Evolutionary conservation across 2,797 vertebrate species (phyloP).

Genomic region (Paratrypauchen microcephalus): DNA sequence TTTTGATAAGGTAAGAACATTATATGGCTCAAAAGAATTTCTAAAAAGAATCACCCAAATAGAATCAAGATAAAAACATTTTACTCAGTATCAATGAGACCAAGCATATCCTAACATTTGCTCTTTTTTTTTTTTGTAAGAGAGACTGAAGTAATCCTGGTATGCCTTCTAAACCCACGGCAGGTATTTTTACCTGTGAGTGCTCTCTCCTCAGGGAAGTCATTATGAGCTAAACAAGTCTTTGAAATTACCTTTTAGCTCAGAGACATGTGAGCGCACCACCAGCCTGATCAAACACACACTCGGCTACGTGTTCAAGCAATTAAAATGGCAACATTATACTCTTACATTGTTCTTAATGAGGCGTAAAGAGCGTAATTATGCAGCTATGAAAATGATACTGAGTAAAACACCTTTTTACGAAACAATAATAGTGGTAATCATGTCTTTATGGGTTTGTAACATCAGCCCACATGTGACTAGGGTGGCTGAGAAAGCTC

Average conservation of each 20-base stretch:
- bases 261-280: conserved; percentile 42
- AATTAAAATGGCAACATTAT: conserved; percentile 23
- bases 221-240: conserved; percentile 52
- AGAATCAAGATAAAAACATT: neutral
- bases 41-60: neutral
- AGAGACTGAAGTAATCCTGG: conserved; percentile 7
- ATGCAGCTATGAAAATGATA: conserved; percentile 21
- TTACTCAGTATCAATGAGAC: conserved; percentile 41
- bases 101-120: neutral
- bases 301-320: conserved; percentile 10
- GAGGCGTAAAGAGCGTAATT: conserved; percentile 28
- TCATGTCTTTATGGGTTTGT: neutral
- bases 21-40: no score
- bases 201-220: conserved; percentile 47
- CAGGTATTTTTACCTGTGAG: conserved; percentile 64
- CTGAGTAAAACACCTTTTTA: conserved; percentile 33
- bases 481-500: neutral
- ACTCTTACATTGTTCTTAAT: conserved; percentile 27
- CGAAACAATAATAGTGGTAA: neutral
- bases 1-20: no score
- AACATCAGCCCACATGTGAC: conserved; percentile 11
- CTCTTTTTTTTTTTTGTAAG: neutral
- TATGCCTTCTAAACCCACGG: conserved; percentile 31
- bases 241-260: conserved; percentile 48
- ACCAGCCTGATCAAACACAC: conserved; percentile 45